Conservation (phyloP, 1,140 invertebrate genomes). For the Papilio polyxenes region DNA sequence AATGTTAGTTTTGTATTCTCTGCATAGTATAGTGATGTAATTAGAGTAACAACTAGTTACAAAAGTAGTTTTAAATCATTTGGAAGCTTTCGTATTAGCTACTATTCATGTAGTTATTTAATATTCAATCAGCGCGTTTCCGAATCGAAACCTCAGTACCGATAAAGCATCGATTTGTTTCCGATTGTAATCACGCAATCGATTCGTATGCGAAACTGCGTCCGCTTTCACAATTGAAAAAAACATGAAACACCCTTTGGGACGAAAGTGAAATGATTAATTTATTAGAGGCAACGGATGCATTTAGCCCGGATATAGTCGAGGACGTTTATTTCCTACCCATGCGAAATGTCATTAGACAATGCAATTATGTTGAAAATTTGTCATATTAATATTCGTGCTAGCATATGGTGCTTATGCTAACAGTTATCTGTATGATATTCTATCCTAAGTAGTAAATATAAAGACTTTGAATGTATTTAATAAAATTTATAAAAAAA, state of each 20-base stretch:
- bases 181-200: slow-evolving; percentile 55
- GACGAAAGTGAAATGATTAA: slow-evolving; percentile 39
- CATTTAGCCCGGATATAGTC: neutral
- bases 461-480: too few species aligned
- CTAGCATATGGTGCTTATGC: neutral
- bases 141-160: slow-evolving; percentile 50
- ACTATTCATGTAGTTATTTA: slow-evolving; percentile 51
- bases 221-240: slow-evolving; percentile 51
- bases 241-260: slow-evolving; percentile 42
- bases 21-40: neutral
- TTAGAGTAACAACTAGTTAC: slow-evolving; percentile 14
- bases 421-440: neutral
- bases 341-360: neutral
- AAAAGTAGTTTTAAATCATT: slow-evolving; percentile 21
- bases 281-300: slow-evolving; percentile 21
- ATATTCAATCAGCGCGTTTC: slow-evolving; percentile 45
- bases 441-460: too few species aligned
- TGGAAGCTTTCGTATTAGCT: slow-evolving; percentile 16
- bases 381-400: neutral
- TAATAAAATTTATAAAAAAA: too few species aligned
- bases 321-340: neutral
- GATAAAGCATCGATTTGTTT: slow-evolving; percentile 61
- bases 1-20: neutral
- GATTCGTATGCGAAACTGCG: slow-evolving; percentile 54
- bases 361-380: neutral